Conservation (phyloP, 1,140 invertebrate genomes). For the Drosophila ercepeae region DNA sequence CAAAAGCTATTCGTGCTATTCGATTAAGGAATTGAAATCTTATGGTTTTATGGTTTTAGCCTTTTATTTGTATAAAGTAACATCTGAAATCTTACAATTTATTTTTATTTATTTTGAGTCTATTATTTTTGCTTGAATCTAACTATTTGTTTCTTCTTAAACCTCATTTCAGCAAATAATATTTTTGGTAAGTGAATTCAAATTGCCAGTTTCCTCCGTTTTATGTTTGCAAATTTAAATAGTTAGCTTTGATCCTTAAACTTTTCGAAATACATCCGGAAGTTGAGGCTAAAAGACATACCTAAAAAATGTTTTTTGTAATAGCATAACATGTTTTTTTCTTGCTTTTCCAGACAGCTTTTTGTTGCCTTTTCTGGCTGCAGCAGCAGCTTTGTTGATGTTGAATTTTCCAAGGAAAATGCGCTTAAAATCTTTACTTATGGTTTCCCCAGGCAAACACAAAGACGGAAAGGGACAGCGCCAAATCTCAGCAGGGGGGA, state of each 20-base stretch:
- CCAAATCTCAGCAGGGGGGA: constrained; percentile 32
- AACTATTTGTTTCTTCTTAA: neutral
- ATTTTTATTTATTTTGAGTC: constrained; percentile 2
- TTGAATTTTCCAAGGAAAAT: constrained; percentile 61
- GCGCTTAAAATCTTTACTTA: constrained; percentile 77
- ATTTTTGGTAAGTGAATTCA: constrained; percentile 51
- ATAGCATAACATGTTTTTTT: constrained; percentile 42
- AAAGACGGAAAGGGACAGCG: constrained; percentile 9
- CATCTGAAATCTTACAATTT: too few relatives aligned
- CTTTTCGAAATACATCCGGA: constrained; percentile 23
- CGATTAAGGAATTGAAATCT: too few relatives aligned
- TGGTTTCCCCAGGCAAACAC: constrained; percentile 64
- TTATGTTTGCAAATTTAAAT: constrained; percentile 29
- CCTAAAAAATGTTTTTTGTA: constrained; percentile 34
- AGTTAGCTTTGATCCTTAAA: constrained; percentile 30
- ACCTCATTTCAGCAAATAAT: constrained; percentile 43
- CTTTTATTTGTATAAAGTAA: constrained; percentile 7
- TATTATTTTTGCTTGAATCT: constrained; percentile 10
- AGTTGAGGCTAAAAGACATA: constrained; percentile 3
- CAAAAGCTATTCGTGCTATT: too few relatives aligned
- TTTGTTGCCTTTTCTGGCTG: constrained; percentile 38
- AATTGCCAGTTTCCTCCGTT: constrained; percentile 27
- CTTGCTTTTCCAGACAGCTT: constrained; percentile 32
- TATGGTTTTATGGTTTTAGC: too few relatives aligned
- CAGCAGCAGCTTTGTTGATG: constrained; percentile 40